A percentile compares a stretch with the other conserved stretches of the same genome.
Conservation (phyloP, 2,888 invertebrate species). For the Caenorhabditis sulstoni region DNA sequence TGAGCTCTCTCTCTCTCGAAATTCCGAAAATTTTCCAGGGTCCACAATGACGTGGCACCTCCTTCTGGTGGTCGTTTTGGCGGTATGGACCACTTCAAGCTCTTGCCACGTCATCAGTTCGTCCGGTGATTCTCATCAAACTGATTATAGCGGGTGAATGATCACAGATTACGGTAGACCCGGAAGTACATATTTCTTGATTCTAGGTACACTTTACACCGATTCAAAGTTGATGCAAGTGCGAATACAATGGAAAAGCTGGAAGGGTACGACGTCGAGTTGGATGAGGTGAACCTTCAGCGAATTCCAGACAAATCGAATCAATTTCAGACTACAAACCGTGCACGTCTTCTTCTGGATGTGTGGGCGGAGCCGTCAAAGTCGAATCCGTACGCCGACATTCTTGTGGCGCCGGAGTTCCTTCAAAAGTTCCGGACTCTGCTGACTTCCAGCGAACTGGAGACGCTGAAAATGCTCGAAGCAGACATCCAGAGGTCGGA, state of each 20-base stretch:
- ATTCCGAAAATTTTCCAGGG: not conserved
- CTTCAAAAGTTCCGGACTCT: conserved; percentile 21
- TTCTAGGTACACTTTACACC: conserved; percentile 37
- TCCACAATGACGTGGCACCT: conserved; percentile 14
- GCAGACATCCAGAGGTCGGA: conserved; percentile 43
- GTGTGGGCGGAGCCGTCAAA: conserved; percentile 75
- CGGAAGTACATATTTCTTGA: too few species aligned
- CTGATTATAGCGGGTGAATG: conserved; percentile 46
- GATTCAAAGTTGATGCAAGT: conserved; percentile 45
- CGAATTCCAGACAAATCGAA: conserved; percentile 18
- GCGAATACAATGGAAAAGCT: conserved; percentile 47
- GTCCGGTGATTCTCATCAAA: conserved; percentile 8
- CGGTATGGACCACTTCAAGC: not conserved
- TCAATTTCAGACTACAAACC: conserved; percentile 34
- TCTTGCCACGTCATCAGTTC: conserved; percentile 19
- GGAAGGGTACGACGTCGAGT: conserved; percentile 42
- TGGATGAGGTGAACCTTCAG: conserved; percentile 23
- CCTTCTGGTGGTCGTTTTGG: not conserved
- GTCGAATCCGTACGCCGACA: conserved; percentile 62
- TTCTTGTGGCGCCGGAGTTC: conserved; percentile 74
- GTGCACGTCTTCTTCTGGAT: conserved; percentile 67
- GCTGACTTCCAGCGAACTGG: conserved; percentile 14
- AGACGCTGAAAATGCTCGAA: conserved; percentile 37
- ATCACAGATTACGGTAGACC: too few species aligned
- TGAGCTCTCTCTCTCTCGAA: not conserved